Percentiles rank a stretch among this genome's conserved stretches.
These are phyloP conservation scores for Gastracanthus pulcherrimus DNA, from an alignment of 2,888 invertebrate species.

Conservation along the genomic window DNA sequence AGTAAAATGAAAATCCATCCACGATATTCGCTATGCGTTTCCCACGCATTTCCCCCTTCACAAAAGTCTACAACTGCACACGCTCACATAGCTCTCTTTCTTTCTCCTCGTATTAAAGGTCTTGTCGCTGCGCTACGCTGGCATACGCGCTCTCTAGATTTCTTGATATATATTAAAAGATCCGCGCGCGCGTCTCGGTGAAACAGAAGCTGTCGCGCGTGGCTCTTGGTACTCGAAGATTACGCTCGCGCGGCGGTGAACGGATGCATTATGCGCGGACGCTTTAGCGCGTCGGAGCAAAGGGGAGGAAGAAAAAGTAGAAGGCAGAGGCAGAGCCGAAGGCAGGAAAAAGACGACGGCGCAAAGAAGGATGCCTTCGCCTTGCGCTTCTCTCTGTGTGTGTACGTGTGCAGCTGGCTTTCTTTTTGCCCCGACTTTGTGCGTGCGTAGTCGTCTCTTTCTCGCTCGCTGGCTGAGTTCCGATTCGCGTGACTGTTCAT, in stretches of 20 bases:
- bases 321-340: constrained; percentile 50
- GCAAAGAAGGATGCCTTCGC: constrained; percentile 50
- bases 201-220: not conserved
- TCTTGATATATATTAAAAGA: constrained; percentile 28
- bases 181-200: not conserved
- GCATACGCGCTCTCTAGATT: too few relatives aligned
- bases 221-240: constrained; percentile 52
- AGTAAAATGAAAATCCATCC: too few relatives aligned
- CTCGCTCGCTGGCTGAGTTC: not conserved
- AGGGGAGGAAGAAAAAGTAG: constrained; percentile 14
- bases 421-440: not conserved
- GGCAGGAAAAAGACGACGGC: constrained; percentile 52
- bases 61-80: not conserved
- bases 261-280: constrained; percentile 48
- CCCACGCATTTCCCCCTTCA: too few relatives aligned
- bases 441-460: not conserved
- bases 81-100: not conserved
- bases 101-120: constrained; percentile 22
- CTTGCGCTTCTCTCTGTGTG: not conserved
- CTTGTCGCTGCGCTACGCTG: constrained; percentile 46
- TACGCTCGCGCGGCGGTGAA: constrained; percentile 48
- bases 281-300: too few relatives aligned
- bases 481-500: constrained; percentile 5
- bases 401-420: not conserved
- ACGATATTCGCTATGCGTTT: too few relatives aligned